Evolutionary conservation across 2,113 vertebrate genomes (phyloP).

Genomic region (Sylvilagus bachmani): DNA sequence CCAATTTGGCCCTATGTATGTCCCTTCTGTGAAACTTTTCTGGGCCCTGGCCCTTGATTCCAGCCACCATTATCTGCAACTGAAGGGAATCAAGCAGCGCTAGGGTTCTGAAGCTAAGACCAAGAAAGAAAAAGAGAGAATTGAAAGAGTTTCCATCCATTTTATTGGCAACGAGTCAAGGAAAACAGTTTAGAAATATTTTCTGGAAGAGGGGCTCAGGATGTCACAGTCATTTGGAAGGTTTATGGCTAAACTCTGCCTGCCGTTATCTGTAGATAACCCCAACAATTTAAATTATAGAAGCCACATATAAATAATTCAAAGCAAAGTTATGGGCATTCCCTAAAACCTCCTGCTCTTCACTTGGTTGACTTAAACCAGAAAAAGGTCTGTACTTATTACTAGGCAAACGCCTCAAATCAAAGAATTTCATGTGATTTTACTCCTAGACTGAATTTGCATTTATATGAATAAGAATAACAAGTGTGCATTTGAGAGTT

Average conservation of each 20-base stretch:
- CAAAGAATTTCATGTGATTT: constrained; percentile 49
- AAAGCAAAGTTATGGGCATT: background rate
- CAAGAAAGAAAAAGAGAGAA: constrained; percentile 82
- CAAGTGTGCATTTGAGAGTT: constrained; percentile 42
- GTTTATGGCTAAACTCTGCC: constrained; percentile 53
- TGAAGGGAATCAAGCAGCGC: constrained; percentile 66
- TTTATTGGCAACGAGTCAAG: constrained; percentile 76
- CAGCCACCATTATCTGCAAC: constrained; percentile 81
- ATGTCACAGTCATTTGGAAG: constrained; percentile 57
- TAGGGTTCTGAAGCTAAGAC: constrained; percentile 80
- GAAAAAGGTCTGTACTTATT: constrained; percentile 32
- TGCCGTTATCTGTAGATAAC: constrained; percentile 58
- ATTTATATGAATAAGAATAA: constrained; percentile 72
- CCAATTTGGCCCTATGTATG: constrained; percentile 73
- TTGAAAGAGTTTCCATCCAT: constrained; percentile 76
- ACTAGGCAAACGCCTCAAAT: constrained; percentile 49
- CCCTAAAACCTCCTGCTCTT: constrained; percentile 37
- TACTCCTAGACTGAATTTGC: constrained; percentile 64
- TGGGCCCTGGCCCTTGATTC: constrained; percentile 78
- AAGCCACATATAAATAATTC: constrained; percentile 42
- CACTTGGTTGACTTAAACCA: constrained; percentile 57
- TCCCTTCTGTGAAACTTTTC: constrained; percentile 77
- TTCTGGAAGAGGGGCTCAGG: constrained; percentile 33
- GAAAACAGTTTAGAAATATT: constrained; percentile 77
- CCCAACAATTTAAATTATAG: constrained; percentile 62